These are phyloP conservation scores for Thaumatotibia leucotreta DNA, from an alignment of 1,140 invertebrate genomes.

Conservation along the genomic window DNA sequence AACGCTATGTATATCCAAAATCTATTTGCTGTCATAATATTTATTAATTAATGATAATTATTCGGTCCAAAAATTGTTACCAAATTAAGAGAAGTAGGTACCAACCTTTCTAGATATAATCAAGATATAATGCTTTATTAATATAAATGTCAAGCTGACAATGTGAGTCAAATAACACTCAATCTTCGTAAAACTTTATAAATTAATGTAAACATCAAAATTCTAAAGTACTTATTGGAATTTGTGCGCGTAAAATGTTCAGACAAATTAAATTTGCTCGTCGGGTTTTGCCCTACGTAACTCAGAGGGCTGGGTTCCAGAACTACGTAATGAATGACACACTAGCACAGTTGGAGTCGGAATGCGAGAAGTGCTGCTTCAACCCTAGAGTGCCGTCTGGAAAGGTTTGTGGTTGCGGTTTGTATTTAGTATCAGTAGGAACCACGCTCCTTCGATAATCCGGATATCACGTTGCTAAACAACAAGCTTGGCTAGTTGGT, in stretches of 20 bases:
- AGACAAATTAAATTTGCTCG: background rate
- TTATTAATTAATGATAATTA: too few relatives aligned
- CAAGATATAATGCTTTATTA: too few relatives aligned
- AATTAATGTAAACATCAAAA: background rate
- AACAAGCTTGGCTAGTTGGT: too few relatives aligned
- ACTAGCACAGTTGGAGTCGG: constrained; percentile 40
- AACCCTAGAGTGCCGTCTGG: constrained; percentile 43
- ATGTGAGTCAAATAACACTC: background rate
- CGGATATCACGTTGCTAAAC: too few relatives aligned
- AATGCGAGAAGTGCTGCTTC: constrained; percentile 46
- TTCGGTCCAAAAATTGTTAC: too few relatives aligned
- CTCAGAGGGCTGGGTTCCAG: constrained; percentile 29
- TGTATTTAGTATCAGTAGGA: too few relatives aligned
- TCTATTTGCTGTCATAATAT: too few relatives aligned
- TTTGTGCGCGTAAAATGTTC: background rate
- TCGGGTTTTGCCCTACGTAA: background rate
- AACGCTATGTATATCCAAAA: too few relatives aligned
- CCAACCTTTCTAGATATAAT: background rate
- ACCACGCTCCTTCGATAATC: too few relatives aligned
- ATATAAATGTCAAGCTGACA: background rate
- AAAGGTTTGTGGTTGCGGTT: constrained; percentile 42
- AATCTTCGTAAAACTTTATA: background rate
- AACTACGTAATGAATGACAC: constrained; percentile 51
- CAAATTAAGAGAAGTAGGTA: background rate
- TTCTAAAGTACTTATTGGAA: background rate